These are phyloP conservation scores for Gnathonemus longibarbis DNA, from an alignment of 2,113 vertebrate species.

Conservation along the genomic window DNA sequence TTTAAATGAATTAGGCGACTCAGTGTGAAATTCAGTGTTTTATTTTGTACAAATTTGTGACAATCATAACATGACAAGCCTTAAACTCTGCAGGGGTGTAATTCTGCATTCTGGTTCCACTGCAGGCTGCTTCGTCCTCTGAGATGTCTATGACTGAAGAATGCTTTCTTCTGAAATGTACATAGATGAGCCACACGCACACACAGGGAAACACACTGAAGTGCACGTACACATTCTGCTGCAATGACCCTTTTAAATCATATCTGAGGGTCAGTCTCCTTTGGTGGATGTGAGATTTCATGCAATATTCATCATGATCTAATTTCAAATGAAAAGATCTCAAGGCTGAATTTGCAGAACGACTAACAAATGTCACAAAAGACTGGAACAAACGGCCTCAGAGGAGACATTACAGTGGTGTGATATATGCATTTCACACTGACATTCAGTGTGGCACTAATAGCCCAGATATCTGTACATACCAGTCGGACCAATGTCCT, in stretches of 20 bases:
- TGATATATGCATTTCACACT: background rate
- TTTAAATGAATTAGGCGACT: background rate
- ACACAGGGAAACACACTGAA: background rate
- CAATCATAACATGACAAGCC: background rate
- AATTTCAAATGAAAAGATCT: slow-evolving; percentile 17
- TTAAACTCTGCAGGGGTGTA: background rate
- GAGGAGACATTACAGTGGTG: background rate
- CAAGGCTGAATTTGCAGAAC: background rate
- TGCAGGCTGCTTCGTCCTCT: background rate
- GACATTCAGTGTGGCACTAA: background rate
- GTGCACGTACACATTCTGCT: background rate
- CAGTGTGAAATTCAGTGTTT: background rate
- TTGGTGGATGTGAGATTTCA: slow-evolving; percentile 9
- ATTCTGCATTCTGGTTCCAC: background rate
- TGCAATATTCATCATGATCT: slow-evolving; percentile 24
- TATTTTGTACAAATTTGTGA: background rate
- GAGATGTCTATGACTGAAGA: background rate
- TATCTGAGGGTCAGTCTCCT: slow-evolving; percentile 28
- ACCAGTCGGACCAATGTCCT: background rate
- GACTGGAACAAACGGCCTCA: background rate
- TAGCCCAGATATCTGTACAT: background rate
- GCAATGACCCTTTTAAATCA: slow-evolving; percentile 29
- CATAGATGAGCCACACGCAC: background rate
- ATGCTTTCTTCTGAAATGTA: background rate
- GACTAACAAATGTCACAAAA: background rate